Percentiles rank a stretch among this genome's conserved stretches.
Conservation (phyloP, 2,888 invertebrate genomes). For the Anorthoa munda region DNA sequence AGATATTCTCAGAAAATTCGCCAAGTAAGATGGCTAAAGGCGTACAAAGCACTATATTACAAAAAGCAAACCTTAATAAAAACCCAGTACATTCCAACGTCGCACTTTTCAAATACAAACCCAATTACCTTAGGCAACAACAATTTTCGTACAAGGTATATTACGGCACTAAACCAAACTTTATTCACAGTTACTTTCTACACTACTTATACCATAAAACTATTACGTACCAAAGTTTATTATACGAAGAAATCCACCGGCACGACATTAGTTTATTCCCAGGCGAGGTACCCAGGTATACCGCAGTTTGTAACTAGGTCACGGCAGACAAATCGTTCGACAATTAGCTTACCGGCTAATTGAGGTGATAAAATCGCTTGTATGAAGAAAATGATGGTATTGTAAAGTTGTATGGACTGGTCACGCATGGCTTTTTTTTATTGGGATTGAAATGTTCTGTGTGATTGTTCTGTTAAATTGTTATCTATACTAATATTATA, state of each 20-base stretch:
- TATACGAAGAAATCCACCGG: conserved; percentile 55
- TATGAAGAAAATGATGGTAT: conserved; percentile 27
- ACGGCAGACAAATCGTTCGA: conserved; percentile 63
- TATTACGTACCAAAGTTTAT: conserved; percentile 61
- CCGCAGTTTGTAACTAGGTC: conserved; percentile 59
- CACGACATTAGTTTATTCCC: conserved; percentile 59
- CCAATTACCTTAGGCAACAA: conserved; percentile 48
- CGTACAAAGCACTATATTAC: neutral
- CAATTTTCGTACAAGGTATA: conserved; percentile 52
- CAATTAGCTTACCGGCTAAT: conserved; percentile 55
- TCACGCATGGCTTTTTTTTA: conserved; percentile 24
- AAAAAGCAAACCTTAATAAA: neutral
- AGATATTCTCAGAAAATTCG: neutral
- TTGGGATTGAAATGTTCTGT: neutral
- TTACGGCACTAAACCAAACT: conserved; percentile 52
- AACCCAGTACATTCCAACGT: conserved; percentile 16
- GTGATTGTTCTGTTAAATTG: neutral
- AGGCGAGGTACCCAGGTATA: conserved; percentile 37
- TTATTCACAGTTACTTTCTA: conserved; percentile 44
- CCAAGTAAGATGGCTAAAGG: neutral
- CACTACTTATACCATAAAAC: conserved; percentile 61
- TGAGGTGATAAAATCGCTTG: conserved; percentile 42
- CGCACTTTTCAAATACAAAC: conserved; percentile 35
- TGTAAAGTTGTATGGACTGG: conserved; percentile 5
- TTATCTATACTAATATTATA: too few relatives aligned